Evolutionary conservation across 2,797 vertebrate genomes (phyloP).

Genomic region (Bradypus variegatus): DNA sequence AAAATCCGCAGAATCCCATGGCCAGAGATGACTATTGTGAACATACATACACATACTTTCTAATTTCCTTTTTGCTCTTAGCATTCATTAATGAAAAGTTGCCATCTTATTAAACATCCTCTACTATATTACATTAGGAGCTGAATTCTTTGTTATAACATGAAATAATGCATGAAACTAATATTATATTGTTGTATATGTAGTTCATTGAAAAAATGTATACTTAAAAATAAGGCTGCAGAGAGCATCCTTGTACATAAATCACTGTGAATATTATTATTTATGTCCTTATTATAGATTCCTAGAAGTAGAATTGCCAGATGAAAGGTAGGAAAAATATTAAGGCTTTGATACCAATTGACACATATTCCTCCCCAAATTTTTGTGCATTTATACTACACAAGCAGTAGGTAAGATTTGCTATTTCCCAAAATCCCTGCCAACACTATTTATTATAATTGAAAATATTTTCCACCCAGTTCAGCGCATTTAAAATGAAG

Average conservation of each 20-base stretch:
- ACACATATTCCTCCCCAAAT: not conserved
- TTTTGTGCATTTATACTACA: not conserved
- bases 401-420: not conserved
- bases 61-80: not conserved
- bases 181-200: not conserved
- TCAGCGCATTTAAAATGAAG: not conserved
- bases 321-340: not conserved
- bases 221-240: not conserved
- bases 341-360: not conserved
- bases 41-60: not conserved
- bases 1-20: not conserved
- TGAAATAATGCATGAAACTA: constrained; percentile 7
- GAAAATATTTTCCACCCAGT: constrained; percentile 11
- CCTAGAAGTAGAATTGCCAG: not conserved
- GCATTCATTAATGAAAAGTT: not conserved
- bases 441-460: not conserved
- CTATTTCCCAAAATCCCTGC: not conserved
- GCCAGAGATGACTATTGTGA: not conserved
- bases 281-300: not conserved
- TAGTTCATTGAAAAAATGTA: not conserved
- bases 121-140: not conserved
- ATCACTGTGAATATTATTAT: not conserved
- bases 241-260: not conserved
- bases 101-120: not conserved
- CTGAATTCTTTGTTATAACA: not conserved